A percentile compares a stretch with the other conserved stretches of the same genome.
These are phyloP conservation scores for Cephonodes hylas DNA, from an alignment of 2,888 invertebrate genomes.

Conservation along the genomic window DNA sequence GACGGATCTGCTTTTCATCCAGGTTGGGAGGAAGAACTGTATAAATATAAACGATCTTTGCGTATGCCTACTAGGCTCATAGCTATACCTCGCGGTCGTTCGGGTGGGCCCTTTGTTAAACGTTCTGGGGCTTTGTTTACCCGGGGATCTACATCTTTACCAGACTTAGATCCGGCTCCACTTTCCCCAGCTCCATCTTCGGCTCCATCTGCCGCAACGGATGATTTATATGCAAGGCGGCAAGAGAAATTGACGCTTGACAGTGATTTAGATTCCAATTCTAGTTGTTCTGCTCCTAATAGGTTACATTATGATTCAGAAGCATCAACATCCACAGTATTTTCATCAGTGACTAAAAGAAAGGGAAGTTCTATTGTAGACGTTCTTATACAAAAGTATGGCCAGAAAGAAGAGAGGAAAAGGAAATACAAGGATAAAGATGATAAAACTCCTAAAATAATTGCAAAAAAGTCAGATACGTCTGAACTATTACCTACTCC, in stretches of 20 bases:
- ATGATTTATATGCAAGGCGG: slow-evolving; percentile 73
- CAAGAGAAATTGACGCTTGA: slow-evolving; percentile 77
- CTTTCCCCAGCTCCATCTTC: slow-evolving; percentile 86
- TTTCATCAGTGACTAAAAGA: slow-evolving; percentile 78
- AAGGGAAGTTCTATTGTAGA: slow-evolving; percentile 83
- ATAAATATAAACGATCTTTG: slow-evolving; percentile 89
- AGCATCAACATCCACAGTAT: slow-evolving; percentile 84
- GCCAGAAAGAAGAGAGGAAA: slow-evolving; percentile 79
- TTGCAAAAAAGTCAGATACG: slow-evolving; percentile 76
- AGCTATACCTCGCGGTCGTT: slow-evolving; percentile 85
- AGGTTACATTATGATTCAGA: slow-evolving; percentile 84
- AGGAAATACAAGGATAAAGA: slow-evolving; percentile 80
- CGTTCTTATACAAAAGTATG: slow-evolving; percentile 84
- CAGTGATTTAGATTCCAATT: slow-evolving; percentile 86
- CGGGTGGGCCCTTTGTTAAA: slow-evolving; percentile 79
- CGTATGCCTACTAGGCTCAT: slow-evolving; percentile 91
- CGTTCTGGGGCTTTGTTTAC: slow-evolving; percentile 71
- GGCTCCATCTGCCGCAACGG: slow-evolving; percentile 81
- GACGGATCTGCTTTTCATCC: slow-evolving; percentile 87
- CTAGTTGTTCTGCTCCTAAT: slow-evolving; percentile 81
- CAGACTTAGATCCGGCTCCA: slow-evolving; percentile 88
- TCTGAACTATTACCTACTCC: slow-evolving; percentile 84
- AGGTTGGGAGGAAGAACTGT: slow-evolving; percentile 92
- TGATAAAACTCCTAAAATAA: slow-evolving; percentile 77
- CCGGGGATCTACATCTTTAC: slow-evolving; percentile 87